Evolutionary conservation across 1,140 invertebrate genomes (phyloP), one percentile per base, ranked within the genome.

Genomic region (Habropoda laboriosa): DNA sequence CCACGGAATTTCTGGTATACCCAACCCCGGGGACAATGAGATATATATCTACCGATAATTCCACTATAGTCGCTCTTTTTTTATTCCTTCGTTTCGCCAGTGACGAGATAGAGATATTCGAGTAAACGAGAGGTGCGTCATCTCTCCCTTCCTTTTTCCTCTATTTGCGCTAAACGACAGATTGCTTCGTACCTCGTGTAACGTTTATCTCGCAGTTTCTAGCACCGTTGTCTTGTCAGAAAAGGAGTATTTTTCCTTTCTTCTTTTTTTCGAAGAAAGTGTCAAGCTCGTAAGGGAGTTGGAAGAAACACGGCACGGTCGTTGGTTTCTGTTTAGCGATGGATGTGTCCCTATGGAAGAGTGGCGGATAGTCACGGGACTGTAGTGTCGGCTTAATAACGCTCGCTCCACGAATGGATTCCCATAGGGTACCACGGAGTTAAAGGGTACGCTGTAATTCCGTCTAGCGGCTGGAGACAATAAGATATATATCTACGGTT

Each of bases 41-140:
- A 88, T 88, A 88, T 84, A 83, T 83, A 85, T 83, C 73, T 87
- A 82, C 70, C 80, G 80, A 86, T 86, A 86, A 71, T 77, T 77
- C 74, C 40, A 3, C 42, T 40, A 42, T 0, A n/a, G 16, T 24
- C 1, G 42, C 63, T 24, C 45, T 13, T 35, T 47, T 53, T 58
- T 47, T 49, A 18, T 60, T 24, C 4, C 4, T 35, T 18, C 24
- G 7, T 8, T 8, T 16, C n/a, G 49, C 38, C 40, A n/a, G n/a
- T 16, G 51, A 57, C 74, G 40, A 57, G 64, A 77, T 77, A 58
- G 66, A 77, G 75, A 71, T 77, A 77, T 77, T 77, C 71, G n/a
- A 24, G 66, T 47, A 71, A 77, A 77, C 60, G 55, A n/a, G 53
- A 70, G 58, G 58, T 38, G 72, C 58, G 51, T 51, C 47, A 73